Conservation (phyloP, 2,888 invertebrate species). For the Disparrhopalites patrizii region DNA sequence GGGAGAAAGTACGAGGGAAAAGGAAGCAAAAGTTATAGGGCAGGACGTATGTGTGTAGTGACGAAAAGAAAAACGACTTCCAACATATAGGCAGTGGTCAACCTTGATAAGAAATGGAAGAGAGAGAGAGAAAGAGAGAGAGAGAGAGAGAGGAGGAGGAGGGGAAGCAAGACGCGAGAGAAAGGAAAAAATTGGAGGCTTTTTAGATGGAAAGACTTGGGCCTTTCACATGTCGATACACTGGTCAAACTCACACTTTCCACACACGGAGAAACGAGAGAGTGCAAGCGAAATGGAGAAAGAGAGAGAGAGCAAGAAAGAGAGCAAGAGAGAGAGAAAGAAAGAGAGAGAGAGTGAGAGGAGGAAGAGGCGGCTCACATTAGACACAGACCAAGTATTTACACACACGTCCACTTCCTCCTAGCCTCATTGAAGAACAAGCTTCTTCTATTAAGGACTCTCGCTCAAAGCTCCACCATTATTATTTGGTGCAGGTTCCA, state of each 20-base stretch:
- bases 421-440: background rate
- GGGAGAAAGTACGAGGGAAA: background rate
- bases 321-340: too few species aligned
- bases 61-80: conserved; percentile 8
- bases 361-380: background rate
- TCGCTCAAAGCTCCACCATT: too few species aligned
- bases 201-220: too few species aligned
- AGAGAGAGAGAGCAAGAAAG: too few species aligned
- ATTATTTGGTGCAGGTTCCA: too few species aligned
- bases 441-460: too few species aligned
- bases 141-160: background rate
- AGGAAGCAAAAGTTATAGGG: background rate
- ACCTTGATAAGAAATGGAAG: conserved; percentile 1
- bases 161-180: too few species aligned
- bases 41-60: background rate
- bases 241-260: background rate
- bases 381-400: background rate
- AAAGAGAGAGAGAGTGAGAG: background rate
- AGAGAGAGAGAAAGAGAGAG: background rate
- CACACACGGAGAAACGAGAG: too few species aligned
- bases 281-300: too few species aligned
- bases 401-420: background rate
- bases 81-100: background rate
- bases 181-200: too few species aligned
- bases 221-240: conserved; percentile 4